Conservation (phyloP, 2,888 invertebrate species). For the Eristalis arbustorum region DNA sequence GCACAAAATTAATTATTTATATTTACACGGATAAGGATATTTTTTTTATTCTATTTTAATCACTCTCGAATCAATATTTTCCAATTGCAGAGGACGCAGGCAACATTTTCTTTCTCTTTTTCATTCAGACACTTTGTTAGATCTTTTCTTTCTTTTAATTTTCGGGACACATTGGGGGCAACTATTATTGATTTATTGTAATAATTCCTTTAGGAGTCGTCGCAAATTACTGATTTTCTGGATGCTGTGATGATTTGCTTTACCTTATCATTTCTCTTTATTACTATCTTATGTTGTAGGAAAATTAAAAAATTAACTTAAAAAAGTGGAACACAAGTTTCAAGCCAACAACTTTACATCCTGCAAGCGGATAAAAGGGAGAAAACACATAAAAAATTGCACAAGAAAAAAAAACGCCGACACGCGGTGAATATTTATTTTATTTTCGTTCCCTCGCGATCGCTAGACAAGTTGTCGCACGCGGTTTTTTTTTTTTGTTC, state of each 20-base stretch:
- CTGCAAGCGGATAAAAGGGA: slow-evolving; percentile 68
- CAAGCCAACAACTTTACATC: slow-evolving; percentile 72
- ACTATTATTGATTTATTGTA: not conserved
- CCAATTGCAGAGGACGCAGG: slow-evolving; percentile 33
- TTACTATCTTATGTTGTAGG: slow-evolving; percentile 26
- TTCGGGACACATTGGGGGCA: slow-evolving; percentile 8
- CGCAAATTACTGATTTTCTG: slow-evolving; percentile 17
- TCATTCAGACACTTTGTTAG: slow-evolving; percentile 61
- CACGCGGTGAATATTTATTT: not conserved
- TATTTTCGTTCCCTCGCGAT: not conserved
- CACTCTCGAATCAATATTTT: slow-evolving; percentile 61
- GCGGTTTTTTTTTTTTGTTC: not conserved
- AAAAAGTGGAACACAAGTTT: slow-evolving; percentile 67
- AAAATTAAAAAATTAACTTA: slow-evolving; percentile 45
- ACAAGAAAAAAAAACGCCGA: not conserved
- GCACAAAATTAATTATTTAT: slow-evolving; percentile 44
- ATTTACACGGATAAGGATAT: slow-evolving; percentile 24
- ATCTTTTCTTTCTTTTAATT: slow-evolving; percentile 19
- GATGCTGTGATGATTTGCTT: slow-evolving; percentile 34
- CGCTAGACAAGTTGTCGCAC: not conserved
- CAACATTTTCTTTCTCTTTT: slow-evolving; percentile 64
- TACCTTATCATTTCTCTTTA: slow-evolving; percentile 1
- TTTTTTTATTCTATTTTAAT: slow-evolving; percentile 40
- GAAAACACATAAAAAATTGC: not conserved
- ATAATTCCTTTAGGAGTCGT: slow-evolving; percentile 6